phyloP scores from a whole-genome alignment of 2,888 invertebrate genomes.

The Drosophila barbarae region DNA sequence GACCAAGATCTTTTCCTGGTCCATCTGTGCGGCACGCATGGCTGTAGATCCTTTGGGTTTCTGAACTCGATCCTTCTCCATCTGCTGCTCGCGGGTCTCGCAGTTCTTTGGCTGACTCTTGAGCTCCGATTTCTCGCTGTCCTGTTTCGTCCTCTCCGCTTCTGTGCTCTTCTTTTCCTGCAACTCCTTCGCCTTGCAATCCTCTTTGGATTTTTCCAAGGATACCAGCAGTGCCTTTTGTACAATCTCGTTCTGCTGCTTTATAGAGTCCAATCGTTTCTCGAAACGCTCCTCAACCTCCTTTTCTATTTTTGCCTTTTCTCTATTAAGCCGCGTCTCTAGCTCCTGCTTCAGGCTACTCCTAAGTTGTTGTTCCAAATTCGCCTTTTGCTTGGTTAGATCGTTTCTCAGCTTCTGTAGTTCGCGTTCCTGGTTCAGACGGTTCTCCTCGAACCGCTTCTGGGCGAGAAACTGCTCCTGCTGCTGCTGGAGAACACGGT shows the following conservation, averaged over 20 bases:
- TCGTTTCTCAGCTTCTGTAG: slow-evolving; percentile 20
- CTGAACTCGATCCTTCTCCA: background rate
- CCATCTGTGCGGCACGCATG: slow-evolving; percentile 15
- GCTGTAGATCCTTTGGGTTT: background rate
- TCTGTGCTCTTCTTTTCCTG: slow-evolving; percentile 13
- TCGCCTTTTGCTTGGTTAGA: background rate
- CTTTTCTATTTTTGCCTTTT: background rate
- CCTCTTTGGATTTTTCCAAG: slow-evolving; percentile 13
- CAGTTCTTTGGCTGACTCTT: background rate
- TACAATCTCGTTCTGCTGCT: slow-evolving; percentile 21
- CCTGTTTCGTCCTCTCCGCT: background rate
- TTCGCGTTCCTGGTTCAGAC: slow-evolving; percentile 7
- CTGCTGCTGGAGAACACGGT: slow-evolving; percentile 38
- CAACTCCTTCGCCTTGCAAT: slow-evolving; percentile 2
- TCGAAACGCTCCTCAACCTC: slow-evolving; percentile 8
- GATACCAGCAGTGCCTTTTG: slow-evolving; percentile 7
- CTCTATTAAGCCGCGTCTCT: background rate
- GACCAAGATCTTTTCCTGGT: slow-evolving; percentile 20
- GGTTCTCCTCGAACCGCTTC: slow-evolving; percentile 3
- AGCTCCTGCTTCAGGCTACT: background rate
- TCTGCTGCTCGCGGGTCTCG: background rate
- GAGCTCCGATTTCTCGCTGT: background rate
- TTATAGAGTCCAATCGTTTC: background rate
- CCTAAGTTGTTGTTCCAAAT: background rate
- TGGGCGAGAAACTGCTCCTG: slow-evolving; percentile 47